Evolutionary conservation across 23 tunicate species (phyloP).

Genomic region (Oikopleura dioica): DNA sequence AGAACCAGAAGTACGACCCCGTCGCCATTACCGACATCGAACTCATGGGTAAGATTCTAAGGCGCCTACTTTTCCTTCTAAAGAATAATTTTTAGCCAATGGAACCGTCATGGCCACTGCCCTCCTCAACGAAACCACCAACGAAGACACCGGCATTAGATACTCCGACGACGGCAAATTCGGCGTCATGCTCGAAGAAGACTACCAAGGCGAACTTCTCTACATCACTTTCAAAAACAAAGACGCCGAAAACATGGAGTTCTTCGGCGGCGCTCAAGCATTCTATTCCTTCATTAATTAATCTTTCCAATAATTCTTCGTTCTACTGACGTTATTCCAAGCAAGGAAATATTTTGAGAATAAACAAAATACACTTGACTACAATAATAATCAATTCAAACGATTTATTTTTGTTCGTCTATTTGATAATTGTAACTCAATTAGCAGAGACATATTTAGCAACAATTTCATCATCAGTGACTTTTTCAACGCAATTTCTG

Average conservation of each 20-base stretch:
- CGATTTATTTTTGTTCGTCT: too few species aligned
- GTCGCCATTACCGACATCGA: not conserved
- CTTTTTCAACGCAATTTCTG: too few species aligned
- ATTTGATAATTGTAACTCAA: too few species aligned
- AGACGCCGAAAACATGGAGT: not conserved
- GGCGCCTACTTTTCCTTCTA: too few species aligned
- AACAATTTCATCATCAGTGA: too few species aligned
- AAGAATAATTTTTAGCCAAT: not conserved
- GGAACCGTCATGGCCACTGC: not conserved
- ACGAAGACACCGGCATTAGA: not conserved
- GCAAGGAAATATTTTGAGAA: not conserved
- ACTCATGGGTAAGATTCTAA: too few species aligned
- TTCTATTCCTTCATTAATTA: not conserved
- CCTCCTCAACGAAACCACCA: not conserved
- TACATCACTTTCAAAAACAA: not conserved
- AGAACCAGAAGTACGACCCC: not conserved
- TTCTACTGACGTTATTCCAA: too few species aligned
- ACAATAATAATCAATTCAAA: too few species aligned
- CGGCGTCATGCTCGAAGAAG: not conserved
- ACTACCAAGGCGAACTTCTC: not conserved
- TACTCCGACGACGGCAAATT: not conserved
- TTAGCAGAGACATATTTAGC: too few species aligned
- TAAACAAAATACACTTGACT: not conserved
- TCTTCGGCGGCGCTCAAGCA: conserved; percentile 8
- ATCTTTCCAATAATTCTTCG: too few species aligned